A percentile compares a stretch with the other conserved stretches of the same genome.
Evolutionary conservation across 2,888 invertebrate species (phyloP).

Genomic region (Acheta domesticus): DNA sequence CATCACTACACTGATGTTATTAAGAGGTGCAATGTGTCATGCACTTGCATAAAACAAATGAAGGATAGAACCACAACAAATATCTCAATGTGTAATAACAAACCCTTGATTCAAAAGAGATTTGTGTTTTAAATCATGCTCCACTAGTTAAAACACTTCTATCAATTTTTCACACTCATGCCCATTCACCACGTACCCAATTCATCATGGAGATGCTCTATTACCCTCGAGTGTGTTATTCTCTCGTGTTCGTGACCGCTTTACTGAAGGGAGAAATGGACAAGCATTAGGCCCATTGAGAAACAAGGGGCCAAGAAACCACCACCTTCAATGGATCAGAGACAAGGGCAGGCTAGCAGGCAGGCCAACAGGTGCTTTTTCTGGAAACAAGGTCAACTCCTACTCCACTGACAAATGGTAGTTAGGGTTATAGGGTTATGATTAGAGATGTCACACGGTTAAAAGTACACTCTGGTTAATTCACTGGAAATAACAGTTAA

Average conservation of each 20-base stretch:
- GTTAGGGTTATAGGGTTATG: not conserved
- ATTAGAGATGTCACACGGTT: conserved; percentile 4
- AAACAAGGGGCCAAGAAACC: conserved; percentile 10
- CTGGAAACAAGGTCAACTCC: conserved; percentile 28
- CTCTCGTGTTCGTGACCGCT: conserved; percentile 74
- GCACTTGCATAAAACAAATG: no score
- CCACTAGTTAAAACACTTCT: conserved; percentile 35
- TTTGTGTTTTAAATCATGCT: conserved; percentile 38
- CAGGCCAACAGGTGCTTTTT: conserved; percentile 27
- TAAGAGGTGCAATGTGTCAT: no score
- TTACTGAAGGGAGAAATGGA: conserved; percentile 52
- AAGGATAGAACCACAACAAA: no score
- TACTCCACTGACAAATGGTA: conserved; percentile 19
- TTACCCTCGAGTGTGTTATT: conserved; percentile 59
- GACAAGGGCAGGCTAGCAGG: conserved; percentile 21
- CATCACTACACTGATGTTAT: no score
- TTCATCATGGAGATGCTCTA: conserved; percentile 51
- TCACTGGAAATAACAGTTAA: no score
- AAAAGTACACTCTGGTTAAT: not conserved
- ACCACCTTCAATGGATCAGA: not conserved
- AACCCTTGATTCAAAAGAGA: no score
- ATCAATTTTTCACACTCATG: conserved; percentile 20
- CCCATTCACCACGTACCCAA: not conserved
- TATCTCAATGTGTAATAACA: no score
- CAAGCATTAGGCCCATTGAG: conserved; percentile 29